Evolutionary conservation across 1,140 invertebrate species (phyloP), one percentile per base, ranked within the genome.

Genomic region (Lordiphosa collinella): DNA sequence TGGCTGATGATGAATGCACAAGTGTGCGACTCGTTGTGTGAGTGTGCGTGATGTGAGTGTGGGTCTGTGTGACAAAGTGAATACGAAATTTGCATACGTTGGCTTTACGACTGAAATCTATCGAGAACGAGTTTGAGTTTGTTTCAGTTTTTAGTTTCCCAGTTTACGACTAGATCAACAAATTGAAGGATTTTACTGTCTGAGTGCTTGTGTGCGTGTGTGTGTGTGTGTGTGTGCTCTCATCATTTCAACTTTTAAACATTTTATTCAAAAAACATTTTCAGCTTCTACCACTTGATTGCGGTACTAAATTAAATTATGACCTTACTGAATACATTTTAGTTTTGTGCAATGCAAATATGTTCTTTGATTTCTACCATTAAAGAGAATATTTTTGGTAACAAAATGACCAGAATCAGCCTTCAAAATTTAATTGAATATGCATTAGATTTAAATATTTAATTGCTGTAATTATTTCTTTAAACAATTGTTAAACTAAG

Each of bases 51-150:
- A 36, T 62, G 44, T 59, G 59, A 56, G 53, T 62, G 57, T 63
- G 46, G 62, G 57, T 47, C 43, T 74, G 50, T 66, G 62, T 48
- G 65, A 68, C 66, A 82, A 82, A 82, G 78, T 84, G 76, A 82
- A 82, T 84, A 53, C 55, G 37, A 82, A 82, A 84, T 82, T 82
- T 84, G 76, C 76, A 82, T 76, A 76, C 76, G 78, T 80, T 80
- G 65, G 70, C 76, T 82, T 79, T 80, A 82, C 71, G 76, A 74
- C 70, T 55, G 50, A 65, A 48, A 35, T 35, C 13, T 64, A 65
- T 18, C 53, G 60, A 50, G 60, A 66, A 66, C 57, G 52, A 66
- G 62, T 66, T 66, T 59, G 63, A 47, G 63, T 67, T 67, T 54
- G 64, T 29, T 29, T 29, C 25, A 29, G 25, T 29, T 29, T 29